Conservation (phyloP, 2,797 vertebrate genomes). For the Cossypha niveicapilla region DNA sequence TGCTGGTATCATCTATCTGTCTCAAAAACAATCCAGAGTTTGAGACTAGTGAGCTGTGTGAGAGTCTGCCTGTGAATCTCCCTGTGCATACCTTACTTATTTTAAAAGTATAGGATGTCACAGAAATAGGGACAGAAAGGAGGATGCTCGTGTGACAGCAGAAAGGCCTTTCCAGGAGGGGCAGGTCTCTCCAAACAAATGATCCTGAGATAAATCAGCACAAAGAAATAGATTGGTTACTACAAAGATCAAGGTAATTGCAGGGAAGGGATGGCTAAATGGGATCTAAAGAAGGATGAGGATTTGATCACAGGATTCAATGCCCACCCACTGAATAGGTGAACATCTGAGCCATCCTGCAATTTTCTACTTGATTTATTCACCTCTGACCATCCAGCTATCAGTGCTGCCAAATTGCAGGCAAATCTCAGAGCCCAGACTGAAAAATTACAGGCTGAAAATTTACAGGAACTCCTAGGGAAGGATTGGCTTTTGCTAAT, state of each 20-base stretch:
- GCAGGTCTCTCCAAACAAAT: background rate
- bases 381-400: background rate
- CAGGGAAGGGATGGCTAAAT: background rate
- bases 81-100: background rate
- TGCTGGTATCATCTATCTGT: background rate
- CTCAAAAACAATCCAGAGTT: background rate
- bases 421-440: background rate
- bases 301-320: background rate
- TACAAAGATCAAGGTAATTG: background rate
- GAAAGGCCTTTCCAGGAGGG: background rate
- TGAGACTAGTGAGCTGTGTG: background rate
- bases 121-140: background rate
- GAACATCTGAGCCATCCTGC: background rate
- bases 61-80: background rate
- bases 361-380: background rate
- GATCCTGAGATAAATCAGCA: background rate
- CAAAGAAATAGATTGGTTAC: background rate
- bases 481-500: background rate
- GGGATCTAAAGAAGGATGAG: background rate
- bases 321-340: background rate
- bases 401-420: background rate
- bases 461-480: background rate
- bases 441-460: background rate
- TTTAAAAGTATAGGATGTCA: background rate
- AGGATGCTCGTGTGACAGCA: background rate